A percentile compares a stretch with the other conserved stretches of the same genome.
phyloP scores from a whole-genome alignment of 2,797 vertebrate species.

The Phrynocephalus vlangalii region DNA sequence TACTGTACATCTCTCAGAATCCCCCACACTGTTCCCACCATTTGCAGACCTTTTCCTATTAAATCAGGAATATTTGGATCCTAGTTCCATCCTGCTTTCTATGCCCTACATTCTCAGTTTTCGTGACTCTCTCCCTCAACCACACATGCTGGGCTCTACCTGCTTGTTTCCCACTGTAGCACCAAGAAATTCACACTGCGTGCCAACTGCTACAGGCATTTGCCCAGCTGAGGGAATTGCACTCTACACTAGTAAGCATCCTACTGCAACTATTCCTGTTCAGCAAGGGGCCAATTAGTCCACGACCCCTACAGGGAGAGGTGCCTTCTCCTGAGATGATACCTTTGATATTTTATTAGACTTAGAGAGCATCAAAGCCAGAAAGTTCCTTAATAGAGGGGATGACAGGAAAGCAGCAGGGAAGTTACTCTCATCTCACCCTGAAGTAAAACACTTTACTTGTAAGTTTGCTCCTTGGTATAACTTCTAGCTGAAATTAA shows the following conservation, averaged over 20 bases:
- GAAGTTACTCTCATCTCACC: neutral
- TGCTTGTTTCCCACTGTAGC: neutral
- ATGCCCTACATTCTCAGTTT: neutral
- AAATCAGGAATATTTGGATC: neutral
- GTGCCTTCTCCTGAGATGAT: neutral
- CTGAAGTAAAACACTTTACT: conserved; percentile 18
- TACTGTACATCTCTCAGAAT: neutral
- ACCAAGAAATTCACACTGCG: neutral
- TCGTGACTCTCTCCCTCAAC: too few relatives aligned
- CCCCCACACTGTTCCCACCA: neutral
- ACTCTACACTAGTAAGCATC: neutral
- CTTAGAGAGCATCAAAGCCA: neutral
- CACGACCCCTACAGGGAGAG: neutral
- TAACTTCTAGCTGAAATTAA: conserved; percentile 1
- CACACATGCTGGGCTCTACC: neutral
- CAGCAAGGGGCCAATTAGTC: conserved; percentile 9
- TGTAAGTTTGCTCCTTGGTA: conserved; percentile 15
- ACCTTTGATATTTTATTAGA: conserved; percentile 8
- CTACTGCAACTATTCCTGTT: neutral
- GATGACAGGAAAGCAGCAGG: neutral
- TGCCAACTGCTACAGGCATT: neutral
- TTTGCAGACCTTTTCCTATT: neutral
- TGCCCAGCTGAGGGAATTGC: neutral
- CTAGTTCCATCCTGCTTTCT: neutral
- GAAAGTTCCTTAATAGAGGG: neutral